These are phyloP conservation scores for Zaprionus vittiger DNA, from an alignment of 1,140 invertebrate species.

Conservation along the genomic window DNA sequence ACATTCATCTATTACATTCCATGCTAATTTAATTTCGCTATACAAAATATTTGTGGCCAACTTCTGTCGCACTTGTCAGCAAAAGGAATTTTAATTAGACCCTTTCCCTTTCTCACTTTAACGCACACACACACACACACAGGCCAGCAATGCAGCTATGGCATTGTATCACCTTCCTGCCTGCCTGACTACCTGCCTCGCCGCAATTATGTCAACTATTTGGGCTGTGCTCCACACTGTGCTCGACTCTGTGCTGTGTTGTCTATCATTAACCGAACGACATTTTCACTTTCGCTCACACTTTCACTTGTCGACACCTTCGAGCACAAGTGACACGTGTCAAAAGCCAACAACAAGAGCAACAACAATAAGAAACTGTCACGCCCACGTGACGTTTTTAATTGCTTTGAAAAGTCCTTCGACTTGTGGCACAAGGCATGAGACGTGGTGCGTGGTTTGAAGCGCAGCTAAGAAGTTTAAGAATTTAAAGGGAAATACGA, in stretches of 20 bases:
- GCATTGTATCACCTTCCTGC: conserved; percentile 22
- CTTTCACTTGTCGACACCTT: conserved; percentile 42
- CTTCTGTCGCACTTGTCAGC: conserved; percentile 8
- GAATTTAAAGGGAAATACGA: not conserved
- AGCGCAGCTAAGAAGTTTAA: not conserved
- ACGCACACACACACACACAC: not conserved
- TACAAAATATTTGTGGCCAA: conserved; percentile 33
- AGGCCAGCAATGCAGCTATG: conserved; percentile 17
- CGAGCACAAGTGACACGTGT: conserved; percentile 67
- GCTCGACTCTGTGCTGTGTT: not conserved
- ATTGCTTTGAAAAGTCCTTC: conserved; percentile 51
- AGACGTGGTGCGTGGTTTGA: not conserved
- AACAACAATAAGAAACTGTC: conserved; percentile 33
- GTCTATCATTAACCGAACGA: conserved; percentile 54
- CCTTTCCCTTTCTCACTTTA: not conserved
- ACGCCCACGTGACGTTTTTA: conserved; percentile 68
- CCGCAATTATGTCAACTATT: conserved; percentile 54
- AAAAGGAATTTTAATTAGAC: conserved; percentile 41
- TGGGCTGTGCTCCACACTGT: conserved; percentile 4
- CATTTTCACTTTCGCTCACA: conserved; percentile 43
- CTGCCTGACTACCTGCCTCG: not conserved
- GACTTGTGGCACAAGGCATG: not conserved
- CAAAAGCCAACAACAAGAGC: conserved; percentile 58
- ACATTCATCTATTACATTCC: not conserved
- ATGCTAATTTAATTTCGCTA: conserved; percentile 10